These are phyloP conservation scores for Rhodophaea formosa DNA, from an alignment of 2,888 invertebrate species.

Conservation along the genomic window DNA sequence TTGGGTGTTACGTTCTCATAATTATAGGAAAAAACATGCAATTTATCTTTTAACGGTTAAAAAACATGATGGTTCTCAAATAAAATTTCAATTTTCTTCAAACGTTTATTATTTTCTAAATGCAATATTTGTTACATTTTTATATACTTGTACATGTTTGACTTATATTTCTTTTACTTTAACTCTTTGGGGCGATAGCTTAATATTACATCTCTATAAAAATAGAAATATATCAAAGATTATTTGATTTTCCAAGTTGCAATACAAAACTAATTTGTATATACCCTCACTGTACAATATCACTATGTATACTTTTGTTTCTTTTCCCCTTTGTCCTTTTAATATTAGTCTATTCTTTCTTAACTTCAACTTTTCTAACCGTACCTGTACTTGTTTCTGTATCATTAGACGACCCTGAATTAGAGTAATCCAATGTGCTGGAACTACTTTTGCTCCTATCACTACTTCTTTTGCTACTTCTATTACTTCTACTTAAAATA, in stretches of 20 bases:
- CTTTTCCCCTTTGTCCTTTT: neutral
- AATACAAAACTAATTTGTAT: no score
- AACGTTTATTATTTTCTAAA: neutral
- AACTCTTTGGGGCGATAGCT: neutral
- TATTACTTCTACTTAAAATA: constrained; percentile 54
- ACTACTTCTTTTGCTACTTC: constrained; percentile 41
- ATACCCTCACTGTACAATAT: neutral
- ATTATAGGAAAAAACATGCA: no score
- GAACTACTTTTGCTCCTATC: constrained; percentile 46
- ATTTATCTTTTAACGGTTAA: no score
- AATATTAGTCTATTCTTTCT: constrained; percentile 27
- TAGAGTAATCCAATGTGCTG: constrained; percentile 72
- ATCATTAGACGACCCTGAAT: constrained; percentile 82
- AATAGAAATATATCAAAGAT: neutral
- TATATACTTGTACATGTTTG: neutral
- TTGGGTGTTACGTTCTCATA: no score
- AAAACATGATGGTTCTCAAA: neutral
- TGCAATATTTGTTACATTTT: neutral
- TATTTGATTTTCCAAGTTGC: no score
- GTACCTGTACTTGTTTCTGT: constrained; percentile 77
- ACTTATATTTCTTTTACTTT: neutral
- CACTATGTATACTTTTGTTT: neutral
- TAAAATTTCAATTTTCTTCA: neutral
- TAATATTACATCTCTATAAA: neutral
- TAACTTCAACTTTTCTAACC: constrained; percentile 62